Conservation (phyloP, 2,888 invertebrate species). For the Leptopilina syphax region DNA sequence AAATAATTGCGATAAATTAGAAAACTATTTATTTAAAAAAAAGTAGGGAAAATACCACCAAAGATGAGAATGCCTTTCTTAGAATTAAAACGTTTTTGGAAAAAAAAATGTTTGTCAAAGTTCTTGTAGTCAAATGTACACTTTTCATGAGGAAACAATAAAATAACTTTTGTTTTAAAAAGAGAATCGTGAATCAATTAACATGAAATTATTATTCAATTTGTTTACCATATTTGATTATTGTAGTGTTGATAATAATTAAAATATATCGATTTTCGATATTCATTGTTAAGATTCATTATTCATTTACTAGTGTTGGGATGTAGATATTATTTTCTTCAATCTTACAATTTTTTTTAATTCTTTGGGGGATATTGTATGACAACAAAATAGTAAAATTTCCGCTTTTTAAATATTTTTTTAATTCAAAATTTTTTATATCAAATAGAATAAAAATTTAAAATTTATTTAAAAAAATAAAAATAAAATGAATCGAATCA, state of each 20-base stretch:
- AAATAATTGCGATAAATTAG: background rate
- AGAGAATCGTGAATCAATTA: conserved; percentile 3
- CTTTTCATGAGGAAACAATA: background rate
- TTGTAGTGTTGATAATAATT: too few species aligned
- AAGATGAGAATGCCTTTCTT: conserved; percentile 15
- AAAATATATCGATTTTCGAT: too few species aligned
- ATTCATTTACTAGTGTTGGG: background rate
- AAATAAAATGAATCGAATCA: too few species aligned
- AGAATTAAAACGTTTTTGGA: background rate
- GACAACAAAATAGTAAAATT: too few species aligned
- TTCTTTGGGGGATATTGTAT: too few species aligned
- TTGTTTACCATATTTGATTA: background rate
- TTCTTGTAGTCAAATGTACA: conserved; percentile 12
- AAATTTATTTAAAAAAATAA: too few species aligned
- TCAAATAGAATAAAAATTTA: too few species aligned
- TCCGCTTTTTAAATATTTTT: too few species aligned
- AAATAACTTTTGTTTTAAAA: conserved; percentile 8
- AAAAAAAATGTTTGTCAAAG: conserved; percentile 6
- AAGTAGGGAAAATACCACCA: conserved; percentile 10
- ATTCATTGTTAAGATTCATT: conserved; percentile 14
- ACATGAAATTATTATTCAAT: background rate
- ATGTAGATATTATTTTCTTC: too few species aligned
- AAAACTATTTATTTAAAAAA: background rate
- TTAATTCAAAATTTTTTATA: too few species aligned
- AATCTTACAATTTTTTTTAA: too few species aligned